phyloP scores from a whole-genome alignment of 1,140 invertebrate species.

The Eriosoma lanigerum region DNA sequence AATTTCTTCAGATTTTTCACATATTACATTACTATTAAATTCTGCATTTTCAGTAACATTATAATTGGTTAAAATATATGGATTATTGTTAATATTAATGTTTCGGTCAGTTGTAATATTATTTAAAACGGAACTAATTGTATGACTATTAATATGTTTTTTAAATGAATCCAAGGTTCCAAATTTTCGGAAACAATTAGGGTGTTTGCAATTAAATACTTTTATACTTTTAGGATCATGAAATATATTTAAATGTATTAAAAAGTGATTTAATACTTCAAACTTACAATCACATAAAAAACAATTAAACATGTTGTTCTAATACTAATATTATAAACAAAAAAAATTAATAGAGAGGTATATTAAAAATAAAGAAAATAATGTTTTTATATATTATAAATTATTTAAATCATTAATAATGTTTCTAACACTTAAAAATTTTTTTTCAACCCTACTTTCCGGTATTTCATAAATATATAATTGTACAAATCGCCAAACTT shows the following conservation, averaged over 20 bases:
- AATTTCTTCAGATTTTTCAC: not conserved
- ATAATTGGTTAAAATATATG: not conserved
- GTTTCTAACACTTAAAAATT: not conserved
- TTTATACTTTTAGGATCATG: not conserved
- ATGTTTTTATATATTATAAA: not conserved
- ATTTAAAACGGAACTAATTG: not conserved
- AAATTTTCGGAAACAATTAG: not conserved
- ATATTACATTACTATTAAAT: not conserved
- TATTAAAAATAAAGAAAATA: not conserved
- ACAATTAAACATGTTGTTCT: not conserved
- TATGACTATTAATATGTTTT: not conserved
- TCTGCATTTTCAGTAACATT: no score
- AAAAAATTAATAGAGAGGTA: not conserved
- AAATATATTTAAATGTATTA: not conserved
- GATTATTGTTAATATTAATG: not conserved
- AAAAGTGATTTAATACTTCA: not conserved
- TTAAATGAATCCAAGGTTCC: not conserved
- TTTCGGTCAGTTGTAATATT: not conserved
- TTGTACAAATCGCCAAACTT: slow-evolving; percentile 20
- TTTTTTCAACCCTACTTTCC: slow-evolving; percentile 8
- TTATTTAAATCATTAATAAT: slow-evolving; percentile 3
- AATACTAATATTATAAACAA: slow-evolving; percentile 1
- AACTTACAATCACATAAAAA: not conserved
- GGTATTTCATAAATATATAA: not conserved
- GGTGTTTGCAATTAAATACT: not conserved